phyloP scores from a whole-genome alignment of 2,888 invertebrate species.

The Lathronympha strigana region DNA sequence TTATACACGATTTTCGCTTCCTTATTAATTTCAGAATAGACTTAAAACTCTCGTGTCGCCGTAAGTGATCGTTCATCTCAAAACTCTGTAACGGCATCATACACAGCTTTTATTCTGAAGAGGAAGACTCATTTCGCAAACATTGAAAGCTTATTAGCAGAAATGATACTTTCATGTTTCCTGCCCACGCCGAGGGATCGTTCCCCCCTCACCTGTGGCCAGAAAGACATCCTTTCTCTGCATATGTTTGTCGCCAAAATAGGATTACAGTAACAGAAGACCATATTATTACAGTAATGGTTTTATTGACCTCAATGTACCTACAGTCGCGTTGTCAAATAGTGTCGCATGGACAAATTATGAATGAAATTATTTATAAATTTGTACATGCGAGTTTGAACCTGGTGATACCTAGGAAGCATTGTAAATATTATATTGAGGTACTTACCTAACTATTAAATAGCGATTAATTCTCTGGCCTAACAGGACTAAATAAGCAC shows the following conservation, averaged over 20 bases:
- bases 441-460: neutral
- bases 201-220: conserved; percentile 24
- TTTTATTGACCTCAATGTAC: conserved; percentile 24
- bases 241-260: conserved; percentile 27
- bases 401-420: too few species aligned
- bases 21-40: neutral
- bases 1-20: neutral
- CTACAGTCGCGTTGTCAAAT: too few species aligned
- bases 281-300: conserved; percentile 29
- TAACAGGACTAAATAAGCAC: neutral
- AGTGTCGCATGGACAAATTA: too few species aligned
- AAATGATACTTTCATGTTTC: conserved; percentile 11
- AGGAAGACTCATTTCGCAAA: conserved; percentile 3
- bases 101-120: neutral
- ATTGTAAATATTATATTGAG: too few species aligned
- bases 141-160: conserved; percentile 4
- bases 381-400: too few species aligned
- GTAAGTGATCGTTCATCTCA: neutral
- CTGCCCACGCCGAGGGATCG: conserved; percentile 6
- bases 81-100: neutral
- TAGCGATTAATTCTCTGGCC: neutral
- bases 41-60: neutral
- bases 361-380: too few species aligned
- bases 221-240: conserved; percentile 9
- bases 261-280: conserved; percentile 26